These are phyloP conservation scores for Phalangium opilio DNA, from an alignment of 2,888 invertebrate genomes.

Conservation along the genomic window DNA sequence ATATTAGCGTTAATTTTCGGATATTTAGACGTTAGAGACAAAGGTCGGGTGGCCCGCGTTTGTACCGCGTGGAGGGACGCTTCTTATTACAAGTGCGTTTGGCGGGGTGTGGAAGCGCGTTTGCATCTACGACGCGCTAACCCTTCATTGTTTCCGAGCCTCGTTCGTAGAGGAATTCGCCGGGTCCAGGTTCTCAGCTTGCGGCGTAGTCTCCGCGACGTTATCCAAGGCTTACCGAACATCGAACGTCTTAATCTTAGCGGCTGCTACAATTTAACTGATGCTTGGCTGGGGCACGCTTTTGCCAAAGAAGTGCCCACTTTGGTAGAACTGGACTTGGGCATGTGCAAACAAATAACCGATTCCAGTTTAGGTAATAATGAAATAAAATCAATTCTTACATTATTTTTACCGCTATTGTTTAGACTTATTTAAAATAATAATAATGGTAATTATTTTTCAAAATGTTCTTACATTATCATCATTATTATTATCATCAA, in stretches of 20 bases:
- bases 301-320: slow-evolving; percentile 52
- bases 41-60: slow-evolving; percentile 79
- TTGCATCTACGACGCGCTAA: slow-evolving; percentile 64
- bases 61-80: slow-evolving; percentile 71
- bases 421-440: too few species aligned
- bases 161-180: slow-evolving; percentile 73
- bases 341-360: slow-evolving; percentile 88
- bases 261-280: slow-evolving; percentile 85
- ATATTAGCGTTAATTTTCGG: slow-evolving; percentile 81
- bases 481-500: too few species aligned
- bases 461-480: too few species aligned
- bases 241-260: slow-evolving; percentile 74
- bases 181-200: slow-evolving; percentile 76
- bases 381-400: too few species aligned
- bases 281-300: slow-evolving; percentile 64
- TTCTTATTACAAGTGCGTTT: slow-evolving; percentile 77
- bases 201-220: slow-evolving; percentile 62
- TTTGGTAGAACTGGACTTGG: slow-evolving; percentile 65
- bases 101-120: slow-evolving; percentile 84
- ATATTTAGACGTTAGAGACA: slow-evolving; percentile 69
- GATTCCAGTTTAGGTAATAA: slow-evolving; percentile 72
- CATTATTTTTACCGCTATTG: too few species aligned
- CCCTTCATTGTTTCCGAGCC: slow-evolving; percentile 65
- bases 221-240: slow-evolving; percentile 68
- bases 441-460: too few species aligned